Conservation (phyloP, 1,140 invertebrate species). For the Anastrepha ludens region DNA sequence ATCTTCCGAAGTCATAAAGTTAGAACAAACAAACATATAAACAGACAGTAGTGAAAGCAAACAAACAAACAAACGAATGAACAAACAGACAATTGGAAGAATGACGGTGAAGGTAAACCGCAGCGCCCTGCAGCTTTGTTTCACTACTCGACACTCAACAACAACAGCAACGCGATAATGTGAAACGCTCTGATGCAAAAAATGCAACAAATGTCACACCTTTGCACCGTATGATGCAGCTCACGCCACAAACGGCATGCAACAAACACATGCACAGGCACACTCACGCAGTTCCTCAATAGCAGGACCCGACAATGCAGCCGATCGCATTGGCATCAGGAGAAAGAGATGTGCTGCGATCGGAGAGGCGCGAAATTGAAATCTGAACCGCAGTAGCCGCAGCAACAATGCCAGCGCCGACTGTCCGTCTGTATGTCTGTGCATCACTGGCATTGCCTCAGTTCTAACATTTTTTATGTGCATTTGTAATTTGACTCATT, state of each 20-base stretch:
- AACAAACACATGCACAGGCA: not conserved
- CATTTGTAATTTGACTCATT: constrained; percentile 56
- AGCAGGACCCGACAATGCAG: constrained; percentile 13
- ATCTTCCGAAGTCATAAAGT: constrained; percentile 21
- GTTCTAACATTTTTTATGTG: not conserved
- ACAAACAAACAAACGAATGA: constrained; percentile 34
- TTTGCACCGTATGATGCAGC: not conserved
- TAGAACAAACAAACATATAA: not conserved
- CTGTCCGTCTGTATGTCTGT: not conserved
- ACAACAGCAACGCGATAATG: constrained; percentile 16
- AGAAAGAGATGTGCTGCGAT: not conserved
- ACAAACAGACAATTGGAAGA: not conserved
- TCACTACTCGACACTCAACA: not conserved
- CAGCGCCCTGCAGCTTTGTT: constrained; percentile 34
- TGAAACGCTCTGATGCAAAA: not conserved
- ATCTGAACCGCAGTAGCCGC: constrained; percentile 14
- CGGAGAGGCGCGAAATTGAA: constrained; percentile 45
- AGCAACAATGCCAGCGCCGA: not conserved
- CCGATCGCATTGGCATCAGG: not conserved
- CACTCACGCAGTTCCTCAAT: not conserved
- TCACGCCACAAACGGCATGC: constrained; percentile 40
- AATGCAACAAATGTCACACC: constrained; percentile 52
- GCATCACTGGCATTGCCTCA: not conserved
- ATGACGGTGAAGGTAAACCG: constrained; percentile 7
- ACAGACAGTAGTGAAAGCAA: not conserved